Conservation (phyloP, 2,888 invertebrate species). For the Molorchus minor region DNA sequence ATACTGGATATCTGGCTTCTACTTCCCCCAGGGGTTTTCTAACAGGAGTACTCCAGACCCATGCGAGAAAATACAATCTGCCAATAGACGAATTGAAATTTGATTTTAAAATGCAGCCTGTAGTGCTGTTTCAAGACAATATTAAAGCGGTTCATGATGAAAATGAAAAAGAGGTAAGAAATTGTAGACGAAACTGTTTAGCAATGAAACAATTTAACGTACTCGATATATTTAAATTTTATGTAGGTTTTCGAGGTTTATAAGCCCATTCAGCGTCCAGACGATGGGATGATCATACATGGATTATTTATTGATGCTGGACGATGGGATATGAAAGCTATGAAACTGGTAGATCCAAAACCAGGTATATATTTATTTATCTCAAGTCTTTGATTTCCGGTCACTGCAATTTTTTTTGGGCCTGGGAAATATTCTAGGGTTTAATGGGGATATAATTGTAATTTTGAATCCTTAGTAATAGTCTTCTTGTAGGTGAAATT, state of each 20-base stretch:
- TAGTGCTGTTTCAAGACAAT: conserved; percentile 73
- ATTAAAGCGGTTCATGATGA: conserved; percentile 66
- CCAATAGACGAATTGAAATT: conserved; percentile 88
- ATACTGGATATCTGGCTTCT: conserved; percentile 93
- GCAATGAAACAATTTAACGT: no score
- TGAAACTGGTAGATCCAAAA: conserved; percentile 79
- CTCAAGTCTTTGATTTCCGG: no score
- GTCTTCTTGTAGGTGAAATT: conserved; percentile 71
- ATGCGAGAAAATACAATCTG: conserved; percentile 83
- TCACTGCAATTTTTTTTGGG: no score
- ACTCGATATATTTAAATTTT: no score
- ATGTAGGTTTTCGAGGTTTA: conserved; percentile 64
- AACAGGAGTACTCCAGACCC: conserved; percentile 89
- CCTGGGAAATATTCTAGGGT: no score
- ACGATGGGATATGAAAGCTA: conserved; percentile 76
- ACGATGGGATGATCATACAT: conserved; percentile 78
- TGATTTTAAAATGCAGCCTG: conserved; percentile 74
- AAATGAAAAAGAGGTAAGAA: conserved; percentile 54
- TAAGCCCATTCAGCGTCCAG: conserved; percentile 66
- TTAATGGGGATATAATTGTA: no score
- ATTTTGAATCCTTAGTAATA: background rate
- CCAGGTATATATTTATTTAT: conserved; percentile 67
- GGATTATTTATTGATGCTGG: conserved; percentile 90
- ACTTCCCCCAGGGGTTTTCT: conserved; percentile 94
- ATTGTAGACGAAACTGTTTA: conserved; percentile 14